These are phyloP conservation scores for Antigone vipio DNA, from an alignment of 2,113 vertebrate species.

Conservation along the genomic window DNA sequence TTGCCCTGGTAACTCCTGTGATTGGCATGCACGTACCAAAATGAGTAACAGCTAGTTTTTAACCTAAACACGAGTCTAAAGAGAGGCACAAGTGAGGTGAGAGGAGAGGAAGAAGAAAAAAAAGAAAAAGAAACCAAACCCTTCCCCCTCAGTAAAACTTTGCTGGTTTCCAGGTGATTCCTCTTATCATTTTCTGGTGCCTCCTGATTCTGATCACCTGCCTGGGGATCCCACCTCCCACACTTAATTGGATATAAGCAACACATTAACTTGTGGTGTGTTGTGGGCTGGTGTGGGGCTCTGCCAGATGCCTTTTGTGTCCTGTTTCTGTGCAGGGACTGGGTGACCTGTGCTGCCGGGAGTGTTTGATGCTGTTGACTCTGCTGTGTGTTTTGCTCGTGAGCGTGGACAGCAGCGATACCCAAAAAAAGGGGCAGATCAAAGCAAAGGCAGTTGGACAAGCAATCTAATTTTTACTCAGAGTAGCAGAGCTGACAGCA, in stretches of 20 bases:
- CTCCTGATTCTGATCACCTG: not conserved
- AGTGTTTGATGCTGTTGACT: not conserved
- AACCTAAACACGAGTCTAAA: not conserved
- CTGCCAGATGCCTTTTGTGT: fast-evolving
- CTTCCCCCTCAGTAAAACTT: not conserved
- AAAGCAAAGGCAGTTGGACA: not conserved
- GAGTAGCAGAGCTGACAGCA: not conserved
- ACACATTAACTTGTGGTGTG: not conserved
- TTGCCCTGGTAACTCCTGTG: no score
- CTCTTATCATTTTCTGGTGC: not conserved
- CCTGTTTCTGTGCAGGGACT: not conserved
- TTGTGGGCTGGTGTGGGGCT: not conserved
- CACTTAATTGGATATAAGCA: not conserved
- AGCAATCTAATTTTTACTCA: not conserved
- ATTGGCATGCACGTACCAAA: not conserved
- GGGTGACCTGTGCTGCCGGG: fast-evolving
- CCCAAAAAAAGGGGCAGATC: not conserved
- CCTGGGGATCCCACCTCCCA: not conserved
- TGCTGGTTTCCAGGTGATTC: not conserved
- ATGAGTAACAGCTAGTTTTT: not conserved
- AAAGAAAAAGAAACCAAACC: fast-evolving
- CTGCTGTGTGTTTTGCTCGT: not conserved
- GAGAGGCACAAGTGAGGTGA: not conserved
- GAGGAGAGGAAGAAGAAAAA: no score
- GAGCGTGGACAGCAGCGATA: not conserved